Conservation (phyloP, 2,888 invertebrate genomes). For the Dusona sp. region DNA sequence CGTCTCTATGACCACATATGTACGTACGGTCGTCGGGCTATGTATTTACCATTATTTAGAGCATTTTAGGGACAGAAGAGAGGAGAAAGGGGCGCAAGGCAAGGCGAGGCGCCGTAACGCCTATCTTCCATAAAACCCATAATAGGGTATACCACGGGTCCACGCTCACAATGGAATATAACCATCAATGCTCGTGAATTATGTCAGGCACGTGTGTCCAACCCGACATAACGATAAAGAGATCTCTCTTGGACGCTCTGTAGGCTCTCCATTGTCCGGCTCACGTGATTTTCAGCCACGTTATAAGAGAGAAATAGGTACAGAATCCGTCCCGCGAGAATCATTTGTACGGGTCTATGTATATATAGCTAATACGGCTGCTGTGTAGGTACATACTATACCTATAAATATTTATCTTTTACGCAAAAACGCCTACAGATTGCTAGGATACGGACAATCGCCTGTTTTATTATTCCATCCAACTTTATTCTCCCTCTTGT, state of each 20-base stretch:
- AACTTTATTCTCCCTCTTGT: no score
- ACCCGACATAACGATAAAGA: slow-evolving; percentile 78
- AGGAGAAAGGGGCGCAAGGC: slow-evolving; percentile 10
- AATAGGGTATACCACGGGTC: slow-evolving; percentile 73
- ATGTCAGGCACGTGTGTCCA: slow-evolving; percentile 81
- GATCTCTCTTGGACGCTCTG: slow-evolving; percentile 72
- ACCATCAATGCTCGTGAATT: slow-evolving; percentile 80
- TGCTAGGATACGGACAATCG: background rate
- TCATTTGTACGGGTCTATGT: background rate
- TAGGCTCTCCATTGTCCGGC: slow-evolving; percentile 47
- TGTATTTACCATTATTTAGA: slow-evolving; percentile 74
- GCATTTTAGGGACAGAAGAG: slow-evolving; percentile 67
- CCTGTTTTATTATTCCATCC: background rate
- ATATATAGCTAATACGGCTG: background rate
- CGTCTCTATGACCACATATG: background rate
- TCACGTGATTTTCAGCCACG: slow-evolving; percentile 51
- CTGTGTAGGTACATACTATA: background rate
- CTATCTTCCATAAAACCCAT: slow-evolving; percentile 75
- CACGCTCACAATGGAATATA: slow-evolving; percentile 79
- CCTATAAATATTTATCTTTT: slow-evolving; percentile 3
- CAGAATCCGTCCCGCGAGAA: background rate
- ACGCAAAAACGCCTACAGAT: slow-evolving; percentile 4
- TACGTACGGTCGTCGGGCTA: slow-evolving; percentile 55
- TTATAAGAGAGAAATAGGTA: slow-evolving; percentile 17
- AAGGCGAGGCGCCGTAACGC: slow-evolving; percentile 51